Evolutionary conservation across 2,797 vertebrate genomes (phyloP).

Genomic region (Helicolenus hilgendorfi): DNA sequence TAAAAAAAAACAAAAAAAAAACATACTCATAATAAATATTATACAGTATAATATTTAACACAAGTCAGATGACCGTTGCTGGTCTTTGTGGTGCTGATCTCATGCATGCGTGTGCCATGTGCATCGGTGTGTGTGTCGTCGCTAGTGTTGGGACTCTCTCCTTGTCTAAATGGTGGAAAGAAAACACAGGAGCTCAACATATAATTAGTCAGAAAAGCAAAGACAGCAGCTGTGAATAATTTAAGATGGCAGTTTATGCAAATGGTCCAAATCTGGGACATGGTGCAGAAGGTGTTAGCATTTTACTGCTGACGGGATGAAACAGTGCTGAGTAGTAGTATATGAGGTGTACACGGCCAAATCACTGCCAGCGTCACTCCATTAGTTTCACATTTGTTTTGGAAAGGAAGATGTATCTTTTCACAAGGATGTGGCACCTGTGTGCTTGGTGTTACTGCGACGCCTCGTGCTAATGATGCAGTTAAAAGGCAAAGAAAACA

Average conservation of each 20-base stretch:
- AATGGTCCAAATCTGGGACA: constrained; percentile 84
- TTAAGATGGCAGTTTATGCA: constrained; percentile 87
- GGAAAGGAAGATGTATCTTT: constrained; percentile 39
- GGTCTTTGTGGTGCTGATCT: neutral
- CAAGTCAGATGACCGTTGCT: neutral
- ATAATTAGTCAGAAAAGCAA: constrained; percentile 86
- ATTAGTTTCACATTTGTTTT: constrained; percentile 72
- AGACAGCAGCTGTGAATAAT: constrained; percentile 87
- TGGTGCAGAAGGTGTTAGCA: constrained; percentile 80
- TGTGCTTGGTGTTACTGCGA: neutral
- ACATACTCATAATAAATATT: neutral
- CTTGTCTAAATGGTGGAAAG: constrained; percentile 53
- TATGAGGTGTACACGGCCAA: constrained; percentile 54
- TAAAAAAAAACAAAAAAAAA: neutral
- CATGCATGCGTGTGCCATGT: neutral
- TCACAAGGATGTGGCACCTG: constrained; percentile 13
- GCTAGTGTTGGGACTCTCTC: constrained; percentile 1
- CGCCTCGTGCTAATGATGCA: constrained; percentile 50
- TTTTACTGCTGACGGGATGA: constrained; percentile 81
- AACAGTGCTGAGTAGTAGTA: constrained; percentile 64
- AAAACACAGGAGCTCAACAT: constrained; percentile 76
- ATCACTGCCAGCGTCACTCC: constrained; percentile 58
- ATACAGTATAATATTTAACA: neutral
- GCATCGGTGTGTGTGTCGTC: neutral
- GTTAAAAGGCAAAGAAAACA: constrained; percentile 36